phyloP scores from a whole-genome alignment of 2,888 invertebrate genomes.

The Orchestes rusci region DNA sequence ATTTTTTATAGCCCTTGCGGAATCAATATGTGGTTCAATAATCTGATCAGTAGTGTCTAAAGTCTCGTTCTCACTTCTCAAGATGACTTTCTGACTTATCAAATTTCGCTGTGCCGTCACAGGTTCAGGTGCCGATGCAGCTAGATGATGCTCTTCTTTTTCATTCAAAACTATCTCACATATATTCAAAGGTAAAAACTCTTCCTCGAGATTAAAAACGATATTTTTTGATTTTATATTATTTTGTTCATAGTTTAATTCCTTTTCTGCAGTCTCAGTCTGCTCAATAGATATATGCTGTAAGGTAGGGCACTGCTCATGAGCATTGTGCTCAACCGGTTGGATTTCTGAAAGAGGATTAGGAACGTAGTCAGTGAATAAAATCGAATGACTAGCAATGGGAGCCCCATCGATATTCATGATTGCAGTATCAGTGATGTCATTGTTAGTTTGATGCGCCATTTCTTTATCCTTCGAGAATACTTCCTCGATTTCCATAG shows the following conservation, averaged over 20 bases:
- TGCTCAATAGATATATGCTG: conserved; percentile 50
- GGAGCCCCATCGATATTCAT: too few species aligned
- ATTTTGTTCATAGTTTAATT: conserved; percentile 39
- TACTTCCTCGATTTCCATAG: conserved; percentile 47
- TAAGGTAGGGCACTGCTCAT: conserved; percentile 45
- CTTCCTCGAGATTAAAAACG: conserved; percentile 35
- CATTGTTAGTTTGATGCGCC: too few species aligned
- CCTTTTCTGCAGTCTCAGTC: conserved; percentile 46
- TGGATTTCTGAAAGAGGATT: conserved; percentile 32
- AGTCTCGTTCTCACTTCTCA: conserved; percentile 45
- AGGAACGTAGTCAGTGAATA: conserved; percentile 44
- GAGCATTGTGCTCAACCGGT: conserved; percentile 45
- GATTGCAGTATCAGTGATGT: too few species aligned
- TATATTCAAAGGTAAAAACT: conserved; percentile 40
- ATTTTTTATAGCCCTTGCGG: conserved; percentile 47
- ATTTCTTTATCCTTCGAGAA: conserved; percentile 47
- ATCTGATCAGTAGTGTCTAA: conserved; percentile 45
- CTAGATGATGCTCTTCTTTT: conserved; percentile 43
- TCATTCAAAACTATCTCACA: conserved; percentile 44
- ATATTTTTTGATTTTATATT: conserved; percentile 40
- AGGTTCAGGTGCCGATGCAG: conserved; percentile 38
- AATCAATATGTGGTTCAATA: conserved; percentile 40
- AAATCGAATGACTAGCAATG: conserved; percentile 46
- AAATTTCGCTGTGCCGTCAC: conserved; percentile 43
- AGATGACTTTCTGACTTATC: conserved; percentile 44